Conservation (phyloP, 2,113 vertebrate species). For the Grallaria varia region DNA sequence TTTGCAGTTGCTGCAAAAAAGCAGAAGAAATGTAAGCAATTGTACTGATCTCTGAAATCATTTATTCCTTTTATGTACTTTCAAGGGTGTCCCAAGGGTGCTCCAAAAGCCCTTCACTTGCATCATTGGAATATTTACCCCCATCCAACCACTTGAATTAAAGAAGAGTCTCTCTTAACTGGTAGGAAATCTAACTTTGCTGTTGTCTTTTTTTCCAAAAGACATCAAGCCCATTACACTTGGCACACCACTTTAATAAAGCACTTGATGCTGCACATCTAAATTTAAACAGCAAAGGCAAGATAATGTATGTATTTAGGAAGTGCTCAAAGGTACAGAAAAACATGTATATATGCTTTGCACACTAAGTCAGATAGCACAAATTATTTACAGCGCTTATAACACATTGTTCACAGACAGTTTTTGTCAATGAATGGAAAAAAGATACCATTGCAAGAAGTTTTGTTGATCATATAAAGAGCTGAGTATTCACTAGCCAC, state of each 20-base stretch:
- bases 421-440: background rate
- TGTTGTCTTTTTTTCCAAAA: background rate
- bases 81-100: background rate
- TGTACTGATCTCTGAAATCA: background rate
- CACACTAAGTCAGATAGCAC: background rate
- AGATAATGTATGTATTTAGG: background rate
- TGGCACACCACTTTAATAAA: background rate
- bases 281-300: background rate
- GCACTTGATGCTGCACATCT: background rate
- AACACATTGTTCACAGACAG: background rate
- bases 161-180: background rate
- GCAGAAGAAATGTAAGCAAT: background rate
- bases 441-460: background rate
- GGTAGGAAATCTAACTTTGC: background rate
- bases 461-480: background rate
- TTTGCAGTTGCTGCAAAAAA: background rate
- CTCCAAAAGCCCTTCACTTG: background rate
- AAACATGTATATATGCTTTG: background rate
- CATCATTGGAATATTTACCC: background rate
- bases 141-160: background rate
- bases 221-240: background rate
- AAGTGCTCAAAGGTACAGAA: background rate
- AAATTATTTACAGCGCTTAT: background rate
- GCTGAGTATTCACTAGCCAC: background rate
- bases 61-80: background rate